phyloP scores from a whole-genome alignment of 2,113 vertebrate species.

The Pelecanoides urinatrix region DNA sequence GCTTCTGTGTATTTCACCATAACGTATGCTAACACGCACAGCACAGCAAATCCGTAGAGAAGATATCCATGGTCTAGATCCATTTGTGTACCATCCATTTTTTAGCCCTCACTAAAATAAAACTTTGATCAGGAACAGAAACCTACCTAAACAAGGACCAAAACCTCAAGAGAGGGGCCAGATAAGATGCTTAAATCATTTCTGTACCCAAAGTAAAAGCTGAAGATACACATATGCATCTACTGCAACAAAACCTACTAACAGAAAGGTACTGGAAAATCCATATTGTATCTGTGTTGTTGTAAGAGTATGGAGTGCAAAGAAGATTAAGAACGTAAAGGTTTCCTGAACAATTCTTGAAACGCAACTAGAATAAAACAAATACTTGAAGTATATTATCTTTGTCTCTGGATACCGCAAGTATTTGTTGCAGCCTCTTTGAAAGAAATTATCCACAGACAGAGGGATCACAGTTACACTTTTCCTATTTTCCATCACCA shows the following conservation, averaged over 20 bases:
- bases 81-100: not conserved
- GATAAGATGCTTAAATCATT: not conserved
- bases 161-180: not conserved
- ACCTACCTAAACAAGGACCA: not conserved
- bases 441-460: not conserved
- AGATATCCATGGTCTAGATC: not conserved
- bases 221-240: not conserved
- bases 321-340: not conserved
- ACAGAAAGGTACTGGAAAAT: not conserved
- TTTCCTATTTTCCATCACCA: not conserved
- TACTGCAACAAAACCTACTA: not conserved
- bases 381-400: not conserved
- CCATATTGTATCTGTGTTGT: not conserved
- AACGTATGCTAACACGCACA: fast-evolving
- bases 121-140: not conserved
- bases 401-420: not conserved
- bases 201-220: not conserved
- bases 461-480: not conserved
- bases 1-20: not conserved
- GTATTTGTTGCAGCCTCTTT: not conserved
- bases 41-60: not conserved
- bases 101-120: not conserved
- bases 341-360: not conserved
- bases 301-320: not conserved
- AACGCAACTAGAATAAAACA: not conserved